Evolutionary conservation across 1,140 invertebrate genomes (phyloP).

Genomic region (Piezodorus guildinii): DNA sequence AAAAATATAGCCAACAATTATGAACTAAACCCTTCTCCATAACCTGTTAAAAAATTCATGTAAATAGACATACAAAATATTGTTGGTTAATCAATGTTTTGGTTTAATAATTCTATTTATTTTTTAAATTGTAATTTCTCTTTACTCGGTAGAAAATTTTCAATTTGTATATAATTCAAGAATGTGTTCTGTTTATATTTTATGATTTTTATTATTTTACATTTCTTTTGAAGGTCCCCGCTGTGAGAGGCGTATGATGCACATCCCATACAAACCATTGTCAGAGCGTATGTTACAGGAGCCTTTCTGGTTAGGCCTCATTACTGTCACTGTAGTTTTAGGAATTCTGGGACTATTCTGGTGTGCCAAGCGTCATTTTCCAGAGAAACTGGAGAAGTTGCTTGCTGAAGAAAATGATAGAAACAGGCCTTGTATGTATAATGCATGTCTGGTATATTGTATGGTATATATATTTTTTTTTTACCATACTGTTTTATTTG

Average conservation of each 20-base stretch:
- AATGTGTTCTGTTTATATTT: too few relatives aligned
- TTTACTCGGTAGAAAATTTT: too few relatives aligned
- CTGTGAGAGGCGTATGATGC: slow-evolving; percentile 47
- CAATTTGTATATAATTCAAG: too few relatives aligned
- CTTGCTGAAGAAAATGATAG: slow-evolving; percentile 60
- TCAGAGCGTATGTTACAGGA: slow-evolving; percentile 66
- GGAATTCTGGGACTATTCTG: slow-evolving; percentile 59
- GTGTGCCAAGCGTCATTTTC: slow-evolving; percentile 69
- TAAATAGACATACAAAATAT: too few relatives aligned
- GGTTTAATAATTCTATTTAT: too few relatives aligned
- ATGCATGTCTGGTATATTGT: not conserved
- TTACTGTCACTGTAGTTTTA: slow-evolving; percentile 63
- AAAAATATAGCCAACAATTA: too few relatives aligned
- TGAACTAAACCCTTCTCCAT: too few relatives aligned
- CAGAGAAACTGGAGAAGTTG: slow-evolving; percentile 68
- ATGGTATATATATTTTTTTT: too few relatives aligned
- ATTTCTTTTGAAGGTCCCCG: slow-evolving; percentile 34
- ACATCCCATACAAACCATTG: slow-evolving; percentile 55
- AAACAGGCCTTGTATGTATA: slow-evolving; percentile 36
- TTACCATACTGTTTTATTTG: too few relatives aligned
- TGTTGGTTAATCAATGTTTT: too few relatives aligned
- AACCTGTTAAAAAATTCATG: too few relatives aligned
- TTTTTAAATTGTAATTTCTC: too few relatives aligned
- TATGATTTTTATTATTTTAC: not conserved
- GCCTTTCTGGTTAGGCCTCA: slow-evolving; percentile 69